Conservation (phyloP, 2,888 invertebrate species). For the Achlya flavicornis region DNA sequence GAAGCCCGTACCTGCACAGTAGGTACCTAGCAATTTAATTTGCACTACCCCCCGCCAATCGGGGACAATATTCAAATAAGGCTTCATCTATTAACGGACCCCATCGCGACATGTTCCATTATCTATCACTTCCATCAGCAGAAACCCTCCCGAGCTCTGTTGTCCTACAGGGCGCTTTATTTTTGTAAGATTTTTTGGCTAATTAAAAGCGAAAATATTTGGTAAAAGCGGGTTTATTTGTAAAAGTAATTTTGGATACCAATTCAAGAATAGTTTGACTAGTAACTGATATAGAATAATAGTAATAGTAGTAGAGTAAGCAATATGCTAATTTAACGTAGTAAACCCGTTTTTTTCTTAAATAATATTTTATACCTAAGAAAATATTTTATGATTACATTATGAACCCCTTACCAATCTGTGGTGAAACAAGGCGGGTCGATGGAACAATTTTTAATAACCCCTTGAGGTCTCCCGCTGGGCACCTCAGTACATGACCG, state of each 20-base stretch:
- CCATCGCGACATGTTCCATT: constrained; percentile 76
- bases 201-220: constrained; percentile 19
- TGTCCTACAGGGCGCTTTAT: constrained; percentile 22
- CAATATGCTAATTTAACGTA: too few species aligned
- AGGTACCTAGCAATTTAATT: constrained; percentile 72
- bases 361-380: constrained; percentile 9
- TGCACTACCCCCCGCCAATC: constrained; percentile 73
- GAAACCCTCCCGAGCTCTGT: constrained; percentile 59
- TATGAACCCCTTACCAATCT: constrained; percentile 51
- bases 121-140: constrained; percentile 74
- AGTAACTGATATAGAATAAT: too few species aligned
- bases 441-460: constrained; percentile 68
- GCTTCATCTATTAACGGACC: constrained; percentile 79
- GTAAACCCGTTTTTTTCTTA: too few species aligned
- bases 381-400: not conserved
- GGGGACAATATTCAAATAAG: constrained; percentile 81
- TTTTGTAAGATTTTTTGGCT: constrained; percentile 33
- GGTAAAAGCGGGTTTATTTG: constrained; percentile 5
- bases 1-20: constrained; percentile 61
- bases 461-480: constrained; percentile 75
- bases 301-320: too few species aligned
- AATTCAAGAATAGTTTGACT: not conserved
- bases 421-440: constrained; percentile 71
- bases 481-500: constrained; percentile 63
- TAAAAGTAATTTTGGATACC: constrained; percentile 22